These are phyloP conservation scores for Quadriops clusia DNA, from an alignment of 2,888 invertebrate genomes.

Conservation along the genomic window DNA sequence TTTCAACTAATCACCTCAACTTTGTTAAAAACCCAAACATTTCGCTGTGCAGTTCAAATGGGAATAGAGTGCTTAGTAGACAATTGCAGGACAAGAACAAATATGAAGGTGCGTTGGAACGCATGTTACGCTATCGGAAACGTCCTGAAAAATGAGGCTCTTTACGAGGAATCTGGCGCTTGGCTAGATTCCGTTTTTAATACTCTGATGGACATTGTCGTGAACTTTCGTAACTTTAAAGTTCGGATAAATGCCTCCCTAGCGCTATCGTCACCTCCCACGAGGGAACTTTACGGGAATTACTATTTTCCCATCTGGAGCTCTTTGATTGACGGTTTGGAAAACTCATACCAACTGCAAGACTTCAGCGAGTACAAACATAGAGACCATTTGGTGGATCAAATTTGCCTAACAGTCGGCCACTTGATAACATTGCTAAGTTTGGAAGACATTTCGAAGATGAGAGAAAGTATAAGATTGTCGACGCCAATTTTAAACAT, in stretches of 20 bases:
- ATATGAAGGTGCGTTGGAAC: slow-evolving; percentile 81
- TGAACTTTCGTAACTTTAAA: slow-evolving; percentile 73
- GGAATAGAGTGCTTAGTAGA: slow-evolving; percentile 57
- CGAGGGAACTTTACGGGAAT: slow-evolving; percentile 50
- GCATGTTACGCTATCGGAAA: slow-evolving; percentile 80
- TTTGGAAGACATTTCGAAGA: slow-evolving; percentile 44
- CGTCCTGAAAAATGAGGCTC: slow-evolving; percentile 52
- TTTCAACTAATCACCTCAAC: slow-evolving; percentile 49
- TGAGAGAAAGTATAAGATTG: slow-evolving; percentile 41
- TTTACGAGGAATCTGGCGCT: slow-evolving; percentile 32
- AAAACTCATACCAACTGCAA: slow-evolving; percentile 64
- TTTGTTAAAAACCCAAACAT: slow-evolving; percentile 39
- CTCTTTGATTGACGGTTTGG: slow-evolving; percentile 59
- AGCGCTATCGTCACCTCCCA: slow-evolving; percentile 53
- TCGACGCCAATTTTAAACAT: slow-evolving; percentile 34
- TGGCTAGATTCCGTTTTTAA: slow-evolving; percentile 55
- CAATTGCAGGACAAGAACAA: slow-evolving; percentile 55
- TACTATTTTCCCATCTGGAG: slow-evolving; percentile 56
- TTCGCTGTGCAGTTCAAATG: slow-evolving; percentile 43
- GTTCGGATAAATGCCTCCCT: slow-evolving; percentile 79
- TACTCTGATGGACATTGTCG: slow-evolving; percentile 52
- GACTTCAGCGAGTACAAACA: slow-evolving; percentile 80
- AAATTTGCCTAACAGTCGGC: slow-evolving; percentile 65
- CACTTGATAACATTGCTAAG: slow-evolving; percentile 53
- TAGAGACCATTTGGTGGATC: slow-evolving; percentile 73